A percentile compares a stretch with the other conserved stretches of the same genome.
phyloP scores from a whole-genome alignment of 2,797 vertebrate genomes.

The Silurus lanzhouensis region DNA sequence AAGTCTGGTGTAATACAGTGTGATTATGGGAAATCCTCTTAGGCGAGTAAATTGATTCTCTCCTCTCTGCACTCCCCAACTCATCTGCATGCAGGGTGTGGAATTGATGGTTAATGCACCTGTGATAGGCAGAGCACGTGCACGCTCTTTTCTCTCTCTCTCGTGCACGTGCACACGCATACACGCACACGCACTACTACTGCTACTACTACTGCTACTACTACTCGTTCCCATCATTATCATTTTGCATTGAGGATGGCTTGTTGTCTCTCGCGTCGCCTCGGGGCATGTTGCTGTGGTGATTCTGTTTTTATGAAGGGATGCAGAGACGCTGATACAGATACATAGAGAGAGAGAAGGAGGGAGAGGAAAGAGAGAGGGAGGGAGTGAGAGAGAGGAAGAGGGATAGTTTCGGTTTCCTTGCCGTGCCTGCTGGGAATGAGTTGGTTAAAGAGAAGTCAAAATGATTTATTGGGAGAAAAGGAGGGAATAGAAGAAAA shows the following conservation, averaged over 20 bases:
- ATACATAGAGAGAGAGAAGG: slow-evolving; percentile 43
- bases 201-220: not conserved
- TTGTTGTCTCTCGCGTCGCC: slow-evolving; percentile 54
- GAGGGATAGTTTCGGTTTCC: slow-evolving; percentile 76
- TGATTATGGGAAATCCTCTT: slow-evolving; percentile 62
- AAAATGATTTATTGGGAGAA: slow-evolving; percentile 83
- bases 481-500: slow-evolving; percentile 71
- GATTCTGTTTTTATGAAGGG: slow-evolving; percentile 47
- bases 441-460: slow-evolving; percentile 83
- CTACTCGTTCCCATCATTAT: slow-evolving; percentile 41
- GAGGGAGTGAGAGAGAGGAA: slow-evolving; percentile 30
- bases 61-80: slow-evolving; percentile 36
- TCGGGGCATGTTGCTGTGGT: slow-evolving; percentile 59
- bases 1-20: slow-evolving; percentile 60
- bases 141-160: not conserved
- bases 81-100: slow-evolving; percentile 34
- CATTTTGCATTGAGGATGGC: slow-evolving; percentile 50
- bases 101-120: slow-evolving; percentile 32
- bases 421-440: slow-evolving; percentile 78
- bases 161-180: not conserved
- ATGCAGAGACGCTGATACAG: slow-evolving; percentile 36
- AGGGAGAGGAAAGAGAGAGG: slow-evolving; percentile 32
- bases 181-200: slow-evolving; percentile 11
- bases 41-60: slow-evolving; percentile 55
- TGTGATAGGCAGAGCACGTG: slow-evolving; percentile 4